Evolutionary conservation across 2,113 vertebrate genomes (phyloP), one percentile per base, ranked within the genome.

Genomic region (Cyphomyrus plagiostoma): DNA sequence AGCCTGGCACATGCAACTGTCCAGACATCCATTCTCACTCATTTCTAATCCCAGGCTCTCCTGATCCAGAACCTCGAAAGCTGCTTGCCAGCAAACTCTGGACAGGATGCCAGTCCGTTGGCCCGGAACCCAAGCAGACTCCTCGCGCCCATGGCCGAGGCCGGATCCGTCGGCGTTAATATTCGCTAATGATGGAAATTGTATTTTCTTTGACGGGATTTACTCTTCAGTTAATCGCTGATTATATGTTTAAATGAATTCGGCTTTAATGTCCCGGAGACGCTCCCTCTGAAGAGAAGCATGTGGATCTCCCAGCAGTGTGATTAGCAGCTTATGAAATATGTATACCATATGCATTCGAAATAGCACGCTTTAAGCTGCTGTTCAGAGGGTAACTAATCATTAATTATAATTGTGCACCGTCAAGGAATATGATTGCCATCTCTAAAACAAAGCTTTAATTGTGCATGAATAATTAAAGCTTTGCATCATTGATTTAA

Each of bases 381-480:
- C 30, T 45, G 17, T 66, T 88, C 39, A 70, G 62, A 74, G 58
- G 62, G 39, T 30, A 46, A 66, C 45, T 70, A 19, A 88, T 70
- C 21, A 39, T 70, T 70, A 70, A 88, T 88, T 62, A 45, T 50
- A 88, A 62, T 52, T 86, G 49, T 45, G 53, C 17, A 45, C 52
- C 30, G 52, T 35, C 50, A 87, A 17, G 52, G 30, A 87, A 39
- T 19, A 45, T 11, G 56, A 23, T 48, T 30, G 35, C 53, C 52
- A 39, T 58, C 48, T 45, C 53, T 42, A 23, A 26, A 88, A 62
- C 30, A 66, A 62, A 39, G 21, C 53, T 88, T 42, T 42, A 88
- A 42, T 62, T 88, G 87, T 42, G 87, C 56, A 88, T 88, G 30
- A 88, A 88, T 45, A 62, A 88, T 88, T 45, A 62, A 88, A 58